Conservation (phyloP, 2,888 invertebrate genomes). For the Netelia inedita region DNA sequence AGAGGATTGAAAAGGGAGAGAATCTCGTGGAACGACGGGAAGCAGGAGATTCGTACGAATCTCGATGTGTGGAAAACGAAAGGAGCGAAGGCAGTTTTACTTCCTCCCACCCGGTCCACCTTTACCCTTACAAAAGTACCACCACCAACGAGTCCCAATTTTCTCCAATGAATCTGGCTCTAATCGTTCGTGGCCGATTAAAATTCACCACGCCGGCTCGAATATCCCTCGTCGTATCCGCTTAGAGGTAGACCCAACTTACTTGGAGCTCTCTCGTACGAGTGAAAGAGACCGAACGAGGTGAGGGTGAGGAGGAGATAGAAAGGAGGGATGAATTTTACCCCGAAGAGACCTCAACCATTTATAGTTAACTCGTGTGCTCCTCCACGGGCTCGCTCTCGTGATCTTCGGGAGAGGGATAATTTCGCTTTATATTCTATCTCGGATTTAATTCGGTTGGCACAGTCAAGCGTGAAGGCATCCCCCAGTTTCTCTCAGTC, state of each 20-base stretch:
- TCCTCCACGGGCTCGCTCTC: conserved; percentile 39
- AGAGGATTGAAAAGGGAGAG: not conserved
- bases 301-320: not conserved
- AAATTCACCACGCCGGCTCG: conserved; percentile 62
- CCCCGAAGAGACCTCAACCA: conserved; percentile 56
- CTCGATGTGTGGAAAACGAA: conserved; percentile 34
- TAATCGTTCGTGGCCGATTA: conserved; percentile 67
- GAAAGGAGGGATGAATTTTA: conserved; percentile 38
- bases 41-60: conserved; percentile 49
- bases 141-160: conserved; percentile 64
- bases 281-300: not conserved
- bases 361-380: conserved; percentile 67
- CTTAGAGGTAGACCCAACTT: conserved; percentile 60
- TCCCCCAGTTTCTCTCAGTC: conserved; percentile 44
- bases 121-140: not conserved
- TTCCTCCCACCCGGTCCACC: not conserved
- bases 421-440: conserved; percentile 68
- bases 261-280: conserved; percentile 31
- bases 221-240: conserved; percentile 63
- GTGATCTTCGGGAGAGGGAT: conserved; percentile 64
- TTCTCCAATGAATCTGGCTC: conserved; percentile 66
- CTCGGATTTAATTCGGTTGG: conserved; percentile 67
- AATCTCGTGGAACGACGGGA: conserved; percentile 12
- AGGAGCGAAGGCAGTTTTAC: conserved; percentile 21
- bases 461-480: conserved; percentile 64